Evolutionary conservation across 2,113 vertebrate species (phyloP).

Genomic region (Rhizomys pruinosus): DNA sequence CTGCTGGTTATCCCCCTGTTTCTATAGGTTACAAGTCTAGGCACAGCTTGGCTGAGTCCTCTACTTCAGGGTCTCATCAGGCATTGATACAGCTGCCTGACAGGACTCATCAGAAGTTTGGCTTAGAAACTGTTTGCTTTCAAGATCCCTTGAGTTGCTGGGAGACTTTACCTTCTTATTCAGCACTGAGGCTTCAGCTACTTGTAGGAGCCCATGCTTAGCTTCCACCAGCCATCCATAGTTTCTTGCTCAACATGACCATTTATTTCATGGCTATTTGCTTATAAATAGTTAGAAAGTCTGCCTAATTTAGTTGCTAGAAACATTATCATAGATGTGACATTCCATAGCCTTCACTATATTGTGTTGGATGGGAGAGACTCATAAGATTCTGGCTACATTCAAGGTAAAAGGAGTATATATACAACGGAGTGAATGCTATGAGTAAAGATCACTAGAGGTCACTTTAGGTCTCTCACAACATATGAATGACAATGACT

Average conservation of each 20-base stretch:
- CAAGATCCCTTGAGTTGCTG: not conserved
- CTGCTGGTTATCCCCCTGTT: not conserved
- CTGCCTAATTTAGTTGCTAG: not conserved
- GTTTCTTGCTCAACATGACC: not conserved
- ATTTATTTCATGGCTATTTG: not conserved
- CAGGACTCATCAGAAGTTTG: not conserved
- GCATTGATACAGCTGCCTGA: not conserved
- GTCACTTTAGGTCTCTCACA: not conserved
- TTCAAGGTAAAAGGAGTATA: not conserved
- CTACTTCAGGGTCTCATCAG: not conserved
- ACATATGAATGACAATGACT: not conserved
- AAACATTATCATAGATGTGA: not conserved
- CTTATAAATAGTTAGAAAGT: not conserved
- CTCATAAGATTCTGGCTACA: not conserved
- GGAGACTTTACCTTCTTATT: not conserved
- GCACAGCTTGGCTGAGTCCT: not conserved
- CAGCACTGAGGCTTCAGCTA: not conserved
- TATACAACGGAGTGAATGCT: not conserved
- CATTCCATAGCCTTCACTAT: not conserved
- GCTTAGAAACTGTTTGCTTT: not conserved
- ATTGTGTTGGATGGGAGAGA: constrained; percentile 2
- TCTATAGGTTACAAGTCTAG: not conserved
- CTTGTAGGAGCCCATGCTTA: not conserved
- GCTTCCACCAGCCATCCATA: not conserved
- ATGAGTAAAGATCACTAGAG: not conserved